Conservation (phyloP, 2,888 invertebrate species). For the Watsonalla cultraria region DNA sequence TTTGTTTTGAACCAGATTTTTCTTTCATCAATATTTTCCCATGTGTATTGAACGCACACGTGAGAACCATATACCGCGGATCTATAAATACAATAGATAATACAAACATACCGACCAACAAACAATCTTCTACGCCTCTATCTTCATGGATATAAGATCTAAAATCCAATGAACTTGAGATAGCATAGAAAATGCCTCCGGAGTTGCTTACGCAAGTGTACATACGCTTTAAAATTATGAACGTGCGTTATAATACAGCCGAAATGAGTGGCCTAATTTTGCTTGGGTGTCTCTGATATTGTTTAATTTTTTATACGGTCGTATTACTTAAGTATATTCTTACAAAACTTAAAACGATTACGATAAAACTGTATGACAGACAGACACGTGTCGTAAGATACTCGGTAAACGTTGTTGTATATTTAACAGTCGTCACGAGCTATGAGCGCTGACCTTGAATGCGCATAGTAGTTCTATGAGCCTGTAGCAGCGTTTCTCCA, state of each 20-base stretch:
- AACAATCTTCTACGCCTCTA: background rate
- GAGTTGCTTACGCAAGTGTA: background rate
- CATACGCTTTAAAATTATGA: too few species aligned
- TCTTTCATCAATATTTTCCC: background rate
- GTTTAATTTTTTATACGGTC: background rate
- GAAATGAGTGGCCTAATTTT: background rate
- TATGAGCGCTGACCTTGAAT: too few species aligned
- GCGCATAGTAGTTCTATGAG: too few species aligned
- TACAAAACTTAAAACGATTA: too few species aligned
- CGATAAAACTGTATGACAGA: too few species aligned
- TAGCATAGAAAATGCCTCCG: background rate
- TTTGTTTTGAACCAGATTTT: too few species aligned
- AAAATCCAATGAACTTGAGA: background rate
- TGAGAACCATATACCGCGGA: background rate
- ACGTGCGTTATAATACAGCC: too few species aligned
- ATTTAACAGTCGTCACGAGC: too few species aligned
- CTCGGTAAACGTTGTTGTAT: too few species aligned
- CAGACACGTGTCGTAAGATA: too few species aligned
- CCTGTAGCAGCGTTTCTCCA: too few species aligned
- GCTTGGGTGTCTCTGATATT: too few species aligned
- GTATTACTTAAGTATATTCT: background rate
- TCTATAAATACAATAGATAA: background rate
- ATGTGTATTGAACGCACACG: background rate
- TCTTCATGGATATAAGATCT: background rate
- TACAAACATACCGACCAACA: background rate